phyloP scores from a whole-genome alignment of 2,888 invertebrate species.

The Sisyra nigra region DNA sequence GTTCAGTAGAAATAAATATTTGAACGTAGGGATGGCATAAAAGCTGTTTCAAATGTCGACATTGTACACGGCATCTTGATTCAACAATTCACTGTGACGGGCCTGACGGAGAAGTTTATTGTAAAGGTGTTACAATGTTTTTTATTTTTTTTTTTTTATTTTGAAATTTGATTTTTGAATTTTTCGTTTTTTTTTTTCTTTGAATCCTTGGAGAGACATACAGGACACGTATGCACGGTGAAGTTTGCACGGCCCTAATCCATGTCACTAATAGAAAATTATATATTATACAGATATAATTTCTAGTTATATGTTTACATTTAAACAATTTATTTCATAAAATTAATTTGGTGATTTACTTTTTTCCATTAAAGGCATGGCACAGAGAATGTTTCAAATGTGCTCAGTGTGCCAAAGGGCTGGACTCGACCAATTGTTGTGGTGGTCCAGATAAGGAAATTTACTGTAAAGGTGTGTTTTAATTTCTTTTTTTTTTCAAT shows the following conservation, averaged over 20 bases:
- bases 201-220: not conserved
- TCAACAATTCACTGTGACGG: constrained; percentile 85
- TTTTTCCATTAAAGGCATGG: constrained; percentile 48
- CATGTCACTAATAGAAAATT: not conserved
- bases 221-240: constrained; percentile 1
- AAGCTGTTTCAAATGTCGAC: constrained; percentile 77
- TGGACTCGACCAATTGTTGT: constrained; percentile 84
- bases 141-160: not conserved
- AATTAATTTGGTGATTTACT: not conserved
- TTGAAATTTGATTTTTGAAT: not conserved
- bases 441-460: constrained; percentile 91
- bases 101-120: constrained; percentile 82
- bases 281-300: not conserved
- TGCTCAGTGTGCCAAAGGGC: constrained; percentile 68
- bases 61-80: constrained; percentile 72
- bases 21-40: constrained; percentile 65
- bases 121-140: constrained; percentile 52
- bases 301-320: too few relatives aligned
- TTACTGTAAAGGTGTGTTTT: constrained; percentile 80
- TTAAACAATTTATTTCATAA: too few relatives aligned
- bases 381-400: constrained; percentile 92
- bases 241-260: not conserved
- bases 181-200: not conserved
- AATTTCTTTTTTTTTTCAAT: too few relatives aligned
- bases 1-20: too few relatives aligned